Conservation (phyloP, 1,140 invertebrate genomes). For the Ceratoteleas bidentatus region DNA sequence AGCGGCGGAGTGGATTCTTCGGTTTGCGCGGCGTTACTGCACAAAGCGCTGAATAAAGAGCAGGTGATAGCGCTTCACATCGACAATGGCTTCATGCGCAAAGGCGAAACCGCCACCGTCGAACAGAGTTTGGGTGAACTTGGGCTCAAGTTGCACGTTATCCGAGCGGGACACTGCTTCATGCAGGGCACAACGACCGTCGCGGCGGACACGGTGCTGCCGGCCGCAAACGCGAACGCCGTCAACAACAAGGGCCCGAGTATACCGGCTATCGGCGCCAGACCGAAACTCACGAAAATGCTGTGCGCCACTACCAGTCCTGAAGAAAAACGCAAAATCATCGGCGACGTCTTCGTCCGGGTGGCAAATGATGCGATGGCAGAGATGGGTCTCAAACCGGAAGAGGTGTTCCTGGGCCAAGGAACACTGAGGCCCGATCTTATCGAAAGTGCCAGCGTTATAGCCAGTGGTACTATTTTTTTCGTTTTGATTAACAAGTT, state of each 20-base stretch:
- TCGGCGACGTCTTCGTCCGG: constrained; percentile 98
- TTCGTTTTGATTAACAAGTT: no score
- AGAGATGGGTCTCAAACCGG: constrained; percentile 91
- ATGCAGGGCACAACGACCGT: constrained; percentile 88
- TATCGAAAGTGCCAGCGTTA: constrained; percentile 96
- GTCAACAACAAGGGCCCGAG: constrained; percentile 79
- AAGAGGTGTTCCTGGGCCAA: constrained; percentile 93
- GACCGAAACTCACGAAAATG: constrained; percentile 91
- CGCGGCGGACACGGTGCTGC: constrained; percentile 83
- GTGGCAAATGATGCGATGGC: constrained; percentile 92
- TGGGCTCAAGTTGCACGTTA: constrained; percentile 93
- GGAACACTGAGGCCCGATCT: constrained; percentile 98
- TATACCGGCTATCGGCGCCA: constrained; percentile 79
- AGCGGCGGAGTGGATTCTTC: no score
- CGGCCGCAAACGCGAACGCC: constrained; percentile 82
- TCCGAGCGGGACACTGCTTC: constrained; percentile 89
- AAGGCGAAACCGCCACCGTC: no score
- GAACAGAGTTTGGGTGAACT: no score
- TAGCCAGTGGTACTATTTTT: constrained; percentile 86
- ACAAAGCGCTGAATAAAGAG: no score
- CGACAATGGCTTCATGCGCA: no score
- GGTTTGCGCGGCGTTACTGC: no score
- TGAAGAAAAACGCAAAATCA: constrained; percentile 99
- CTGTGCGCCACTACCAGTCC: constrained; percentile 93
- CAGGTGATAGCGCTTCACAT: no score